A percentile compares a stretch with the other conserved stretches of the same genome.
Evolutionary conservation across 2,797 vertebrate species (phyloP).

Genomic region (Notamacropus eugenii): DNA sequence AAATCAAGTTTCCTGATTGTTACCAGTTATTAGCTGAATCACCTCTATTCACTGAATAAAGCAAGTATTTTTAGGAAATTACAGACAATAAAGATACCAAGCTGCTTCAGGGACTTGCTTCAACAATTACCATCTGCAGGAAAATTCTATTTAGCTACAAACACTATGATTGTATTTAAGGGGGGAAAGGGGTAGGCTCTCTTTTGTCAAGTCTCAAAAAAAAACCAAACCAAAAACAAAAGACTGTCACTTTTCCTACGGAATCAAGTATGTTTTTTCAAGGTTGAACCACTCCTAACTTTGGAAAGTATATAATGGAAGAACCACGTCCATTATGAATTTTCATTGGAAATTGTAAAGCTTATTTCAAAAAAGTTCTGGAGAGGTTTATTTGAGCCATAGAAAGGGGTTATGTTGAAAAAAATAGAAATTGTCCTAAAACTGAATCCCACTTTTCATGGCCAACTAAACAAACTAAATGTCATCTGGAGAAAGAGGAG

Average conservation of each 20-base stretch:
- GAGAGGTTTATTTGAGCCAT: no score
- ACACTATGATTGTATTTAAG: slow-evolving; percentile 3
- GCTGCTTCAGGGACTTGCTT: neutral
- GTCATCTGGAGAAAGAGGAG: no score
- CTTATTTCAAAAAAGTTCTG: no score
- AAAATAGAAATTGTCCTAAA: no score
- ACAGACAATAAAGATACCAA: slow-evolving; percentile 8
- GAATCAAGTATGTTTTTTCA: neutral
- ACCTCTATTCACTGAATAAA: neutral
- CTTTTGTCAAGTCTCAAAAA: neutral
- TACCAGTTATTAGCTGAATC: slow-evolving; percentile 23
- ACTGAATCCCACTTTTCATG: no score
- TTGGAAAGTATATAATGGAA: neutral
- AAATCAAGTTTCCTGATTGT: neutral
- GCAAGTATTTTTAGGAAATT: slow-evolving; percentile 21
- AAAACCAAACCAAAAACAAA: no score
- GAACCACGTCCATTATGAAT: neutral
- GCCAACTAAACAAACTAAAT: no score
- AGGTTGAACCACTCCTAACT: neutral
- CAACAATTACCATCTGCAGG: neutral
- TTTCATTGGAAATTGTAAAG: neutral
- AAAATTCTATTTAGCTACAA: neutral
- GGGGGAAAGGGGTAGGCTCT: neutral
- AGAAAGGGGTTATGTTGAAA: no score
- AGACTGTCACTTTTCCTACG: neutral